These are phyloP conservation scores for Setipinna tenuifilis DNA, from an alignment of 2,797 vertebrate genomes.

Conservation along the genomic window DNA sequence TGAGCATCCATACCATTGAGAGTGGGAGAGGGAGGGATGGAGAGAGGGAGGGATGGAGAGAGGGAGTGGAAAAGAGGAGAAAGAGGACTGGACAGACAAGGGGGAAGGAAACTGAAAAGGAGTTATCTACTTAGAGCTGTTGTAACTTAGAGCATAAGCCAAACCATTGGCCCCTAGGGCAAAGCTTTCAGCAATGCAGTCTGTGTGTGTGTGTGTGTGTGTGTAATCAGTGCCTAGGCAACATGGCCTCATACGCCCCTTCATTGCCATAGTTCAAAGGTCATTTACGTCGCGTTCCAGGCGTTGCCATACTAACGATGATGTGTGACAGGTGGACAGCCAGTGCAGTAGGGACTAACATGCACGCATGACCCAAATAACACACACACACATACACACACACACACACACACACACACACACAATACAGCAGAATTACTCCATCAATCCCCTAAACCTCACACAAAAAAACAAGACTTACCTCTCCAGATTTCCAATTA, in stretches of 20 bases:
- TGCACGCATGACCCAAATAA: neutral
- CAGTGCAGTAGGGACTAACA: slow-evolving; percentile 22
- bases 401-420: slow-evolving; percentile 18
- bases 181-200: neutral
- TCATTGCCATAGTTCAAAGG: slow-evolving; percentile 43
- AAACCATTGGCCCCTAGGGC: neutral
- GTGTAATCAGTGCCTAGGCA: slow-evolving; percentile 30
- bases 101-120: neutral
- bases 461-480: neutral
- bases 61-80: neutral
- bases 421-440: neutral
- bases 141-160: neutral
- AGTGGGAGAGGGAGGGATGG: neutral
- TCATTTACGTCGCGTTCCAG: slow-evolving; percentile 40
- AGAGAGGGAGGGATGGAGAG: neutral
- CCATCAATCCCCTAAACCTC: neutral
- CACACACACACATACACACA: slow-evolving; percentile 36
- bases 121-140: neutral
- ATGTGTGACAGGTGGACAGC: slow-evolving; percentile 52
- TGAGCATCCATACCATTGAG: no score
- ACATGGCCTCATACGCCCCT: neutral
- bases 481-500: neutral
- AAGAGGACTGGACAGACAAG: neutral
- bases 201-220: neutral
- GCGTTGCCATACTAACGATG: slow-evolving; percentile 40